phyloP scores from a whole-genome alignment of 2,113 vertebrate genomes.

The Malurus melanocephalus region DNA sequence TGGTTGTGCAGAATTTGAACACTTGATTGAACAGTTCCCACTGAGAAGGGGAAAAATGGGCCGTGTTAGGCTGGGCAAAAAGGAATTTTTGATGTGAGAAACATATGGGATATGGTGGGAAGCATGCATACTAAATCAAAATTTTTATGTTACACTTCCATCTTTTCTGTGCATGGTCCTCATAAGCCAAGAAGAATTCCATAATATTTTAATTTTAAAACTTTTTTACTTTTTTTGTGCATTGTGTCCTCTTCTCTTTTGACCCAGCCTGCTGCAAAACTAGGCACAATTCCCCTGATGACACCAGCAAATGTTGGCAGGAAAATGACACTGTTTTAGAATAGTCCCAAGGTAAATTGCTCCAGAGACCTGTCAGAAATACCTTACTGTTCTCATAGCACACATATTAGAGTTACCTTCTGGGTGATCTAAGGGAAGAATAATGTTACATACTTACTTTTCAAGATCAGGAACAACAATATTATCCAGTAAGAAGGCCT shows the following conservation, averaged over 20 bases:
- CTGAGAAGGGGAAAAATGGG: neutral
- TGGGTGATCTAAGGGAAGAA: neutral
- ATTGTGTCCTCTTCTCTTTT: neutral
- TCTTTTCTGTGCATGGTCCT: neutral
- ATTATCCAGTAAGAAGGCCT: neutral
- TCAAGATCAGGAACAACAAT: neutral
- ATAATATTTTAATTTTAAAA: neutral
- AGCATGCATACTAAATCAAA: neutral
- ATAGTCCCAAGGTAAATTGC: neutral
- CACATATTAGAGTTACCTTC: neutral
- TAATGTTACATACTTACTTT: neutral
- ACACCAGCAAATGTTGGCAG: neutral
- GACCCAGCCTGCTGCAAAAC: neutral
- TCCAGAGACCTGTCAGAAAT: neutral
- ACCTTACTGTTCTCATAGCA: neutral
- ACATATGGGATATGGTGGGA: neutral
- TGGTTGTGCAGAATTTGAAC: neutral
- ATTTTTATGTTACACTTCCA: accelerated
- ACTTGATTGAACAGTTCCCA: neutral
- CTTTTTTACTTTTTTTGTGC: neutral
- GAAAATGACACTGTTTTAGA: neutral
- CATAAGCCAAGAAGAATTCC: neutral
- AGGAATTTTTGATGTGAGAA: neutral
- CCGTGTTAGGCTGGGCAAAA: neutral
- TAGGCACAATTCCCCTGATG: neutral